These are phyloP conservation scores for Brotula barbata DNA, from an alignment of 2,797 vertebrate species.

Conservation along the genomic window DNA sequence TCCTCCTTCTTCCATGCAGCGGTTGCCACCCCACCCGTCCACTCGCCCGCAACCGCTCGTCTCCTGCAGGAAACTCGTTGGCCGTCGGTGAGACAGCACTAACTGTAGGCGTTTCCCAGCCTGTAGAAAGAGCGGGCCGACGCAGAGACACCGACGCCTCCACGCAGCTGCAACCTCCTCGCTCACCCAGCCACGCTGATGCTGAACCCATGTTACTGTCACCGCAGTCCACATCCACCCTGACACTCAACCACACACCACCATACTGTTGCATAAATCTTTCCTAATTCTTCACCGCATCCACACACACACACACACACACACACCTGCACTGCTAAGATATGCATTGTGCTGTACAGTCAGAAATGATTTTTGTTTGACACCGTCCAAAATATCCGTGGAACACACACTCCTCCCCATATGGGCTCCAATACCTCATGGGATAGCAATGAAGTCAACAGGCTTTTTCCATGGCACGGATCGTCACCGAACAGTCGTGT, in stretches of 20 bases:
- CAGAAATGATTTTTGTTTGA: not conserved
- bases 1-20: constrained; percentile 44
- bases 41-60: constrained; percentile 31
- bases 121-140: constrained; percentile 53
- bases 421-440: not conserved
- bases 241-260: constrained; percentile 46
- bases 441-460: not conserved
- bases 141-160: constrained; percentile 7
- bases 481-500: constrained; percentile 43
- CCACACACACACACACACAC: constrained; percentile 6
- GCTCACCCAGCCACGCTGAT: constrained; percentile 3
- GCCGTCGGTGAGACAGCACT: constrained; percentile 78
- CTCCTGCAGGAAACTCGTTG: constrained; percentile 73
- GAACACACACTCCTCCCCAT: not conserved
- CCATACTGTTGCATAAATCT: constrained; percentile 53
- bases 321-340: not conserved
- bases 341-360: not conserved
- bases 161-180: constrained; percentile 46
- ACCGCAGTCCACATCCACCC: constrained; percentile 67
- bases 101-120: constrained; percentile 77
- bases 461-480: constrained; percentile 21
- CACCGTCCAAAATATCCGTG: not conserved
- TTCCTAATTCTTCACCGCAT: constrained; percentile 8
- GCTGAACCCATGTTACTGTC: constrained; percentile 44
- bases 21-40: constrained; percentile 47